Evolutionary conservation across 1,140 invertebrate genomes (phyloP).

Genomic region (Meloidogyne hapla): DNA sequence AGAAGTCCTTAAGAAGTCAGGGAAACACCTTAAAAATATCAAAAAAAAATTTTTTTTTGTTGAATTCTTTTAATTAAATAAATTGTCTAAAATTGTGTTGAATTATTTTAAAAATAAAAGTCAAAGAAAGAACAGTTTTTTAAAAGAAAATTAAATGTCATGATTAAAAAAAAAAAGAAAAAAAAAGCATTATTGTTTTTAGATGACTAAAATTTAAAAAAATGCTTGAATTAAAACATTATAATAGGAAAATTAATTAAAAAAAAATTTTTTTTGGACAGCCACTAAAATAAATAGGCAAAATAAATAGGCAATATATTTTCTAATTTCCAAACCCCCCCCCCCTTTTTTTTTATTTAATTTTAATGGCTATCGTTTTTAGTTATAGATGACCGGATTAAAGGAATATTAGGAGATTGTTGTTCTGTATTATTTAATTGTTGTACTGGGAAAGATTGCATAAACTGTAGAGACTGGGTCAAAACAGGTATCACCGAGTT

Average conservation of each 20-base stretch:
- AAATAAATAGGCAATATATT: too few relatives aligned
- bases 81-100: not conserved
- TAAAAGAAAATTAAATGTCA: too few relatives aligned
- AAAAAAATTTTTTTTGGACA: not conserved
- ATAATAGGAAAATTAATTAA: not conserved
- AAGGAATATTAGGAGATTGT: slow-evolving; percentile 1
- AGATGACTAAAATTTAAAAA: too few relatives aligned
- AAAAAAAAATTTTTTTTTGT: not conserved
- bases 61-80: not conserved
- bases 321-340: too few relatives aligned
- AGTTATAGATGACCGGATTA: not conserved
- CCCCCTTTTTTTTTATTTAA: not conserved
- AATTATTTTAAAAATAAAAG: not conserved
- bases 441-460: not conserved
- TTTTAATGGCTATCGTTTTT: not conserved
- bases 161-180: too few relatives aligned
- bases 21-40: too few relatives aligned
- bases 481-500: slow-evolving; percentile 18
- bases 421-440: not conserved
- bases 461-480: slow-evolving; percentile 19
- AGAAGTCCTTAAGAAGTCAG: too few relatives aligned
- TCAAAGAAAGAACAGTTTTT: not conserved
- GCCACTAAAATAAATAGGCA: not conserved
- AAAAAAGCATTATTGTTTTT: too few relatives aligned
- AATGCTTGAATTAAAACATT: not conserved